These are phyloP conservation scores for Diarsia mendica DNA, from an alignment of 2,888 invertebrate species.

Conservation along the genomic window DNA sequence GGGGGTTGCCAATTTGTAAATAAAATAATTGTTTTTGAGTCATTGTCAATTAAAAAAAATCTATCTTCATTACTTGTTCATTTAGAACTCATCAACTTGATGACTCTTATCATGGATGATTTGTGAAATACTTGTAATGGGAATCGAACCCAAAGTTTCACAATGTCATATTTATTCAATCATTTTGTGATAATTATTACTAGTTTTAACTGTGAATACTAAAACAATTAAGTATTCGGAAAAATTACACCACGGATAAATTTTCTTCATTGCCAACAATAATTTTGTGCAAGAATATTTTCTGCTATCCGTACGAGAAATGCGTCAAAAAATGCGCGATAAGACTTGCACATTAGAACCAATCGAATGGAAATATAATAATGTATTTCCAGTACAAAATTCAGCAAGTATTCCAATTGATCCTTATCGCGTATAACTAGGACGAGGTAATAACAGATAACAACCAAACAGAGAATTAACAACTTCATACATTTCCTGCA, in stretches of 20 bases:
- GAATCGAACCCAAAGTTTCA: slow-evolving; percentile 31
- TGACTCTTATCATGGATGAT: background rate
- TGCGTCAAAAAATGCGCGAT: background rate
- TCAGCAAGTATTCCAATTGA: background rate
- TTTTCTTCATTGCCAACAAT: background rate
- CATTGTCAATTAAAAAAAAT: background rate
- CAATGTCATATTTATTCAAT: background rate
- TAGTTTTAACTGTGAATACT: background rate
- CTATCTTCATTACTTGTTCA: background rate
- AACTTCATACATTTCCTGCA: background rate
- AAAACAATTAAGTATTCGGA: background rate
- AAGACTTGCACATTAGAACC: background rate
- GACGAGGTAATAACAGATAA: slow-evolving; percentile 2
- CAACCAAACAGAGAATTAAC: background rate
- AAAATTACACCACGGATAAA: background rate
- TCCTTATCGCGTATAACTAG: background rate
- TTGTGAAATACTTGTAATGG: background rate
- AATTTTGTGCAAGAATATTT: background rate
- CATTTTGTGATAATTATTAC: background rate
- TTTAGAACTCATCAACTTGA: background rate
- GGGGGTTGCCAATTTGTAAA: slow-evolving; percentile 25
- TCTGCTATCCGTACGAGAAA: background rate
- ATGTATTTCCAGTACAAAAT: background rate
- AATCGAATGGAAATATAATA: background rate
- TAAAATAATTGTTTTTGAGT: slow-evolving; percentile 1